Evolutionary conservation across 2,797 vertebrate genomes (phyloP).

Genomic region (Steatocranus sp.): DNA sequence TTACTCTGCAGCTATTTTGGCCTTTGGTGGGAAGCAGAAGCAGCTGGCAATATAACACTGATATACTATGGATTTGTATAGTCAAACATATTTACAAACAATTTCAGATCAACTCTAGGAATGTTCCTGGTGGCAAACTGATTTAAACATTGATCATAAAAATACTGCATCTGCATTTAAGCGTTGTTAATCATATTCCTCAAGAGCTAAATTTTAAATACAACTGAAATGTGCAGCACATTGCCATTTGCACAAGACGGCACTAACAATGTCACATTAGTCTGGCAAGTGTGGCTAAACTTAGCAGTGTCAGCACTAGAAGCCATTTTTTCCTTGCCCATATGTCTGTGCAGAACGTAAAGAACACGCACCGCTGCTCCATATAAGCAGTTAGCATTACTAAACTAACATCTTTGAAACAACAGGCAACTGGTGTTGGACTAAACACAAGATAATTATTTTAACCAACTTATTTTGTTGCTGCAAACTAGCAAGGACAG

Average conservation of each 20-base stretch:
- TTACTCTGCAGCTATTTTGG: constrained; percentile 10
- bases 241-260: neutral
- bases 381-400: neutral
- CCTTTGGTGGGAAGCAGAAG: neutral
- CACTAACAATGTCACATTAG: neutral
- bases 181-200: neutral
- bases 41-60: neutral
- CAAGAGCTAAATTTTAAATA: neutral
- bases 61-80: neutral
- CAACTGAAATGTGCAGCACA: neutral
- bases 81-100: neutral
- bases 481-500: neutral
- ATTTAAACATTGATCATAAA: neutral
- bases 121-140: neutral
- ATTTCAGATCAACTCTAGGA: neutral
- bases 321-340: neutral
- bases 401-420: neutral
- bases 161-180: neutral
- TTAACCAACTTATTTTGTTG: neutral
- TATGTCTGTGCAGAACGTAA: neutral
- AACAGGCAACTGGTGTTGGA: neutral
- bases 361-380: neutral
- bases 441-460: neutral
- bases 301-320: neutral
- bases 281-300: neutral